Evolutionary conservation across 30 jellyfish, hydroid and myxozoan species (phyloP), one percentile per base, ranked within the genome.

Genomic region (Aurelia coerulea): DNA sequence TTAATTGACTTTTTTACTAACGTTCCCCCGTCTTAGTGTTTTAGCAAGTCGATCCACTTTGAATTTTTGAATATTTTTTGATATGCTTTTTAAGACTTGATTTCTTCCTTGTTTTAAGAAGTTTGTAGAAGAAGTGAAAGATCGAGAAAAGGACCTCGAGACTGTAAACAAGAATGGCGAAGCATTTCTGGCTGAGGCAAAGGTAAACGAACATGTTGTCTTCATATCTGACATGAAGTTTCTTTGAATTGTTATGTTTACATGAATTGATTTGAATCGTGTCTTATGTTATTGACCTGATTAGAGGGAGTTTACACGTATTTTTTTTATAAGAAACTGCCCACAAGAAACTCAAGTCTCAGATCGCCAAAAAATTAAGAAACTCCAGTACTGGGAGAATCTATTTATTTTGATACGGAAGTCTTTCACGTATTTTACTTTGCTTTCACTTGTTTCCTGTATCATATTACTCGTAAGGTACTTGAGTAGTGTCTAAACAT

Each of bases 161-260:
- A 78, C 86, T 54, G 99, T 94, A 62, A 94, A 94, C 88, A 96
- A 94, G 53, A 97, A 94, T 81, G 99, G 99, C 50, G 99, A 94
- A 73, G 99, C 99, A 32, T 94, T 94, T 76, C 91, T 94, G 62
- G 96, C 99, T 11, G 99, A 94, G 84, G 99, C 99, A 42, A 94
- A 94, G 97, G 99, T 94, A 80, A 62, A 51, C 37, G 37, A 72
- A 33, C n/a, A 29, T 19, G 85, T 54, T 53, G 12, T 83, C 62
- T 74, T 4, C 49, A 9, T 1, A 10, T 78, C 18, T 37, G 35
- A 41, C 16, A 19, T 39, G 15, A 37, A 1, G 6, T 29, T 17
- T 35, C 23, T 33, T 60, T 41, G 19, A 59, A 13, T 78, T 78
- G 72, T 23, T 35, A 5, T 39, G 32, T 71, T 17, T 49, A 5